Base-by-base conservation (phyloP, 2,888 invertebrate genomes). In the Athalia circularis region DNA sequence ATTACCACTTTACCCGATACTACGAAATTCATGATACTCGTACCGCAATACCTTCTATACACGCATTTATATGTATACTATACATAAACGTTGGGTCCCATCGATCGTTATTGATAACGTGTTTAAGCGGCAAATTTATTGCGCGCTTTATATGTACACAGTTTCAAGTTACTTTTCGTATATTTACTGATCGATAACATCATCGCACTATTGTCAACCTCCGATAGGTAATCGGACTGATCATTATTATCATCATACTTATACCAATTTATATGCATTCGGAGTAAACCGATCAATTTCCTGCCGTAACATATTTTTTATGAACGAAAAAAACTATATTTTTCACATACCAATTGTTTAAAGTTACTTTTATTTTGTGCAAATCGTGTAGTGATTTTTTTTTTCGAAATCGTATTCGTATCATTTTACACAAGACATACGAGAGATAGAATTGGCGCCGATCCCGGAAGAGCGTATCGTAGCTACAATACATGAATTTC, bases 1-100 rank as follows among this genome's bases (percentile, higher is more conserved):
- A 13, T 72, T 72, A 72, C 72, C 11, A 72, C 47, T 59, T 57
- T 72, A 59, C 57, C 57, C 9, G 72, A 57, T 72, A 72, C 72
- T 72, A 72, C 47, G 72, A 59, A 72, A 72, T 43, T 59, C 57
- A 59, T 72, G 57, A 59, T 13, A 47, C 62, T 11, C n/a, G n/a
- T 54, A 54, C 5, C 29, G 29, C 29, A 29, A 29, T 29, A 29
- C 29, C 1, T 29, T 29, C 0, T 29, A 29, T 29, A 29, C 29
- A 29, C 29, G 2, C 29, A 29, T 29, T 29, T 29, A 2, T 29
- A 29, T 29, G 2, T 29, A 29, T 29, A n/a, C n/a, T n/a, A 29
- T 29, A 29, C 29, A 29, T 29, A 29, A 54, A n/a, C 4, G 8
- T 8, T 54, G n/a, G 54, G 54, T 54, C 9, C 54, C n/a, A 11